Conservation (phyloP, 2,888 invertebrate species). For the Argynnis bischoffii region DNA sequence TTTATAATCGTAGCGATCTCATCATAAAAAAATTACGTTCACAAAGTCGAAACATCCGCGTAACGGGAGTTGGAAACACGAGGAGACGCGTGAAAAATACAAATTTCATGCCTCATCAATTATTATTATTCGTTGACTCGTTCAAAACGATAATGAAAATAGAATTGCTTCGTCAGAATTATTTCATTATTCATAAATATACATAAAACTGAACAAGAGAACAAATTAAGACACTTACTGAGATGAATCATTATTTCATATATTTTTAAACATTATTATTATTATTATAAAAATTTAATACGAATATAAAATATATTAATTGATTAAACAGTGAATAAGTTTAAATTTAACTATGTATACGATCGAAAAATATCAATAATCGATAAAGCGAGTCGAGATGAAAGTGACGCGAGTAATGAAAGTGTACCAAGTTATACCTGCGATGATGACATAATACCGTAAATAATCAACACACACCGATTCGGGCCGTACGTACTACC, state of each 20-base stretch:
- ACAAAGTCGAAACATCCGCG: conserved; percentile 38
- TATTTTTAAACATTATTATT: no score
- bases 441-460: conserved; percentile 40
- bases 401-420: conserved; percentile 36
- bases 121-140: conserved; percentile 42
- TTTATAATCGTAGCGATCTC: conserved; percentile 23
- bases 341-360: neutral
- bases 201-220: no score
- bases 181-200: neutral
- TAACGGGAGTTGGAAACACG: conserved; percentile 44
- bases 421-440: conserved; percentile 27
- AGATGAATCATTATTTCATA: no score
- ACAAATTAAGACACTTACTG: no score
- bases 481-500: conserved; percentile 17
- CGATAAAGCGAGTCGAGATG: conserved; percentile 25
- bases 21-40: conserved; percentile 22
- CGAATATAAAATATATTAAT: no score
- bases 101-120: conserved; percentile 41
- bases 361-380: conserved; percentile 4
- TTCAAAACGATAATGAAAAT: conserved; percentile 18
- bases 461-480: conserved; percentile 37
- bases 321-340: neutral
- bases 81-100: conserved; percentile 43
- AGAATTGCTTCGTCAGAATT: neutral
- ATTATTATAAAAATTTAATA: no score